Evolutionary conservation across 1,140 invertebrate genomes (phyloP), one percentile per base, ranked within the genome.

Genomic region (Drosophila willistoni): DNA sequence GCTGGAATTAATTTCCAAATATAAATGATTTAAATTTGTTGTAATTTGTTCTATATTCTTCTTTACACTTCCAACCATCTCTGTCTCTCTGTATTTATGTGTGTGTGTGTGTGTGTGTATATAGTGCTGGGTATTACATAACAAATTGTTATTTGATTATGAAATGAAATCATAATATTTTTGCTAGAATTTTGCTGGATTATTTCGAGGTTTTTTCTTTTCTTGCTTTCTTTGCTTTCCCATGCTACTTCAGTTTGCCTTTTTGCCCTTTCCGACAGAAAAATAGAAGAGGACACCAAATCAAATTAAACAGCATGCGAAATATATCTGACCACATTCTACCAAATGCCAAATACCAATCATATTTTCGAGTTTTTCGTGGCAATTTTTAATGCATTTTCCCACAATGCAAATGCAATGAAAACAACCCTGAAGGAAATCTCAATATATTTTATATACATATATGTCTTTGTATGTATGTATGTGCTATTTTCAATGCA

Each of bases 1-100:
- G 47, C 59, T 69, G 55, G 70, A 84, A 84, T 83, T 84, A 84
- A 84, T 51, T 83, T 83, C 70, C 14, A 84, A 78, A 76, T 76
- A 59, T 68, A 76, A 74, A 76, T 74, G 73, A 76, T 76, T 76
- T 76, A 74, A 76, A 63, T 74, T 73, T 68, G 74, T 51, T 51
- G 64, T 63, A 76, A 74, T 76, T 65, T 68, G 73, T 57, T 41
- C 33, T 51, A 12, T 51, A 17, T 47, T n/a, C 14, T 47, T 47
- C 42, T 10, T 47, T 47, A 17, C 42, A 17, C 42, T 19, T 19
- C 29, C 29, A 29, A 29, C 29, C 17, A 7, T 51, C 44, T 51
- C 44, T 10, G n/a, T 22, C 17, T 51, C 3, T 22, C 44, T 51
- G 9, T 44, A 14, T 47, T 7, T 17, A 5, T 19, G 0, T 17